Percentiles rank a stretch among this genome's conserved stretches.
Evolutionary conservation across 2,113 vertebrate genomes (phyloP).

Genomic region (Psammodynastes pulverulentus): DNA sequence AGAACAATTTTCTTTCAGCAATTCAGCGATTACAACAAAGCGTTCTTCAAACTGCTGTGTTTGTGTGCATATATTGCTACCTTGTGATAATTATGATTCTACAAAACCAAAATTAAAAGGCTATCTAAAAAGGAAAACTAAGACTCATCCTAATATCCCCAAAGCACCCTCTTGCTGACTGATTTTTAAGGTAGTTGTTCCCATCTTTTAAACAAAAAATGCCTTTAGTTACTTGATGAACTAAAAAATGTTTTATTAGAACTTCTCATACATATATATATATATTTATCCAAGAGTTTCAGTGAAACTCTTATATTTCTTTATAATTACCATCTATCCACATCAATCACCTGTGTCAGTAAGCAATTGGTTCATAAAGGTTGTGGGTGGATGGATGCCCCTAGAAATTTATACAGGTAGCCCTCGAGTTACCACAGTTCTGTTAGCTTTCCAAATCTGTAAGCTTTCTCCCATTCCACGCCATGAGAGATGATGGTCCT

Average conservation of each 20-base stretch:
- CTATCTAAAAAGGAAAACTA: not conserved
- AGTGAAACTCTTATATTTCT: not conserved
- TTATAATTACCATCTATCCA: not conserved
- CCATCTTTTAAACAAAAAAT: not conserved
- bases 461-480: not conserved
- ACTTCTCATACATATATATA: not conserved
- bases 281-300: not conserved
- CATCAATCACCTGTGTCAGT: not conserved
- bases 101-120: not conserved
- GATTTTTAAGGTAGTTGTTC: not conserved
- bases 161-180: not conserved
- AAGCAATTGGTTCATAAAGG: not conserved
- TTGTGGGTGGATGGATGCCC: not conserved
- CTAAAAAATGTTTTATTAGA: not conserved
- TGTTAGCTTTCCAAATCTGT: not conserved
- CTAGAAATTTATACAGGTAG: not conserved
- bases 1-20: not conserved
- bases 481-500: not conserved
- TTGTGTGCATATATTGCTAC: constrained; percentile 31
- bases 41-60: not conserved
- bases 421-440: not conserved
- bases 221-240: not conserved
- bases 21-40: not conserved
- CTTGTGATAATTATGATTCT: constrained; percentile 4
- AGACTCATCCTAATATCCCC: not conserved